Conservation (phyloP, 2,113 vertebrate genomes). For the Columbina picui region DNA sequence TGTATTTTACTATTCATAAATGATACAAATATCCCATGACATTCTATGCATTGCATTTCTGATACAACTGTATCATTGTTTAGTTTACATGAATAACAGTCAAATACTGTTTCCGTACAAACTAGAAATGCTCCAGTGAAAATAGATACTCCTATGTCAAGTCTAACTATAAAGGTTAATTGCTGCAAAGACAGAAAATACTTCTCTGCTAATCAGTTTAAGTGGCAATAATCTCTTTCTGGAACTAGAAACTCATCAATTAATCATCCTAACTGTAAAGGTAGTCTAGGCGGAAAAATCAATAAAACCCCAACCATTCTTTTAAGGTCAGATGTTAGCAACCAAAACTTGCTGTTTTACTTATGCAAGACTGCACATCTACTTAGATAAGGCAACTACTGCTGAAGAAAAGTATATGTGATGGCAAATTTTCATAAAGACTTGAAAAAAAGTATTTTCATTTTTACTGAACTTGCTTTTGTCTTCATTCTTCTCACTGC, state of each 20-base stretch:
- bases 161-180: slow-evolving; percentile 44
- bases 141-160: background rate
- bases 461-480: background rate
- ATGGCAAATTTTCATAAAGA: background rate
- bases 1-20: background rate
- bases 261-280: slow-evolving; percentile 6
- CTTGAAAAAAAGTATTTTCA: background rate
- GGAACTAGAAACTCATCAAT: slow-evolving; percentile 47
- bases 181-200: slow-evolving; percentile 21
- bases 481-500: background rate
- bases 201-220: slow-evolving; percentile 28
- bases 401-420: background rate
- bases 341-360: slow-evolving; percentile 7
- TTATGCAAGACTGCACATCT: slow-evolving; percentile 7
- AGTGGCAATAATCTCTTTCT: slow-evolving; percentile 40
- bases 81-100: background rate
- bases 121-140: background rate
- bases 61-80: background rate
- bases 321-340: slow-evolving; percentile 26
- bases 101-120: background rate
- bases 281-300: slow-evolving; percentile 42
- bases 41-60: background rate
- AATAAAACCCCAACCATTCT: background rate
- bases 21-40: rapidly evolving
- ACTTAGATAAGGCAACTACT: background rate